Evolutionary conservation across 2,888 invertebrate genomes (phyloP).

Genomic region (Dyspetes luteomarginatus): DNA sequence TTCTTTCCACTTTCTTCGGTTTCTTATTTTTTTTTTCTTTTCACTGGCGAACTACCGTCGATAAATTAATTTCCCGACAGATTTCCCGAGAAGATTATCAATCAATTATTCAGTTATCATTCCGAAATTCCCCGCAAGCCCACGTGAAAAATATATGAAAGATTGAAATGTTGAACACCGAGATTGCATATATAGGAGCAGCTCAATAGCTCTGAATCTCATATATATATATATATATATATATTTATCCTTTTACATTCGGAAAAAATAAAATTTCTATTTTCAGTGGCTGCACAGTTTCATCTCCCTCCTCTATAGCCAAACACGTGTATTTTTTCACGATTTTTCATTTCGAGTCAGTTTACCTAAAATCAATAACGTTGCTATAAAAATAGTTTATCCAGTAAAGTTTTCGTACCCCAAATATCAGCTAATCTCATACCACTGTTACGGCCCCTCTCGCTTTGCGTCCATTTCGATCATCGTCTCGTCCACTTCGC

Average conservation of each 20-base stretch:
- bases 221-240: background rate
- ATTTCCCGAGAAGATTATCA: conserved; percentile 43
- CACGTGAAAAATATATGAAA: background rate
- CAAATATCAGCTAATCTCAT: background rate
- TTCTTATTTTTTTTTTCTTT: conserved; percentile 29
- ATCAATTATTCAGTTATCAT: conserved; percentile 51
- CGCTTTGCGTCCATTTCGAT: conserved; percentile 7
- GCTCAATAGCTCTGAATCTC: background rate
- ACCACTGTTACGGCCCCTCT: background rate
- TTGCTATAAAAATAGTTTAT: background rate
- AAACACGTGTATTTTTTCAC: no score
- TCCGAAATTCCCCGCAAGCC: background rate
- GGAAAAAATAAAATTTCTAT: no score
- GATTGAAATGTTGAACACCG: no score
- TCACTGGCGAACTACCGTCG: conserved; percentile 27
- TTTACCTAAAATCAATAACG: background rate
- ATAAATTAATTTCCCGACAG: conserved; percentile 45
- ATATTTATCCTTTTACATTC: no score
- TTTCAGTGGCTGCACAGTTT: no score
- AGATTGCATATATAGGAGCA: no score
- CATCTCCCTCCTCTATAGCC: no score
- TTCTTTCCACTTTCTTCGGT: conserved; percentile 21
- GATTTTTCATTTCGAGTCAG: no score
- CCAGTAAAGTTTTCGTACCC: background rate
- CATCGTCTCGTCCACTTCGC: conserved; percentile 23